Percentiles rank a stretch among this genome's conserved stretches.
These are phyloP conservation scores for Tachycineta bicolor DNA, from an alignment of 2,113 vertebrate genomes.

Conservation along the genomic window DNA sequence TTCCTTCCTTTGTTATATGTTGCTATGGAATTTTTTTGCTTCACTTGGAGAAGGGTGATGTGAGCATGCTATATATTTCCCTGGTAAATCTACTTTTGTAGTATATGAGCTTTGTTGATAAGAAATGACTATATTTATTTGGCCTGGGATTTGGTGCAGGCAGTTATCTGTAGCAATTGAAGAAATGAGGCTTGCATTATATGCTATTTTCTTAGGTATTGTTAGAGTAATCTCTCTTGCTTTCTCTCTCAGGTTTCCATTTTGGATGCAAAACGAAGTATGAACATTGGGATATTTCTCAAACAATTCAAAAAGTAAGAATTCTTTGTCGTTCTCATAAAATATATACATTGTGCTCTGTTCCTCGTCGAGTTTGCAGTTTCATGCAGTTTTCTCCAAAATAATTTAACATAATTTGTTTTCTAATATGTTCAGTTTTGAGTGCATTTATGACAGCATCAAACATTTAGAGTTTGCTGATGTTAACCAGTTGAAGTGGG, in stretches of 20 bases:
- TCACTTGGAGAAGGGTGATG: not conserved
- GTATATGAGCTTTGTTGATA: not conserved
- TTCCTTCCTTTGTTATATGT: not conserved
- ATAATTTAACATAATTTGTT: not conserved
- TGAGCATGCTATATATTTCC: not conserved
- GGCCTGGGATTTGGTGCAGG: not conserved
- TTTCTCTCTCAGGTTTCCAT: conserved; percentile 83
- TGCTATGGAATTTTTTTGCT: not conserved
- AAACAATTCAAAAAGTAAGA: conserved; percentile 98
- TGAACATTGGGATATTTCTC: conserved; percentile 97
- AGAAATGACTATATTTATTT: not conserved
- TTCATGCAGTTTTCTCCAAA: not conserved
- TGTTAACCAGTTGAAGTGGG: not conserved
- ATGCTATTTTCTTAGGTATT: not conserved
- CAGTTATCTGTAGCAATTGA: not conserved
- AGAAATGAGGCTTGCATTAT: not conserved
- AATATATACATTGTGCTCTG: not conserved
- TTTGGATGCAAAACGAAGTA: conserved; percentile 94
- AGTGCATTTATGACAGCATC: not conserved
- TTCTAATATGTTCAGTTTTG: not conserved
- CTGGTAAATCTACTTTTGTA: not conserved
- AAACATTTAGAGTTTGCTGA: not conserved
- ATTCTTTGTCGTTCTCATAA: not conserved
- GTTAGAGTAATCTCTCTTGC: conserved; percentile 12
- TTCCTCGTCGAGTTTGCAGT: not conserved